A percentile compares a stretch with the other conserved stretches of the same genome.
Evolutionary conservation across 2,888 invertebrate genomes (phyloP).

Genomic region (Portevinia maculata): DNA sequence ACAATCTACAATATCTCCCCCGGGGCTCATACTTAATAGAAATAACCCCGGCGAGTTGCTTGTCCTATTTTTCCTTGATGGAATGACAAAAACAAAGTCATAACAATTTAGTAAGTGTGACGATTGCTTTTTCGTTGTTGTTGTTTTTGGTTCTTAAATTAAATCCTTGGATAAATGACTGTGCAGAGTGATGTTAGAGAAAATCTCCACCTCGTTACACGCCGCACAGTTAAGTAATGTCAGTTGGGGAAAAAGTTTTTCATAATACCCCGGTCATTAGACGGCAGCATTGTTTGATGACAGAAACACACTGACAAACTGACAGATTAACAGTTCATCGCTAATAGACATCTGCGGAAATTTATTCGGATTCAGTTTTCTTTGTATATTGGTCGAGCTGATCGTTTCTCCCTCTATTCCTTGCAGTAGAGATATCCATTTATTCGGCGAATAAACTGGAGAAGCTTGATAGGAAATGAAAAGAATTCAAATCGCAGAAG

Average conservation of each 20-base stretch:
- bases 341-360: slow-evolving; percentile 24
- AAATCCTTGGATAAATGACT: slow-evolving; percentile 10
- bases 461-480: slow-evolving; percentile 13
- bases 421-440: slow-evolving; percentile 21
- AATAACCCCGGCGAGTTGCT: slow-evolving; percentile 16
- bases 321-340: slow-evolving; percentile 3
- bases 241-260: slow-evolving; percentile 32
- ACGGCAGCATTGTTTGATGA: slow-evolving; percentile 49
- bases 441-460: slow-evolving; percentile 53
- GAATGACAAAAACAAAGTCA: slow-evolving; percentile 69
- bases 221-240: not conserved
- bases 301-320: slow-evolving; percentile 55
- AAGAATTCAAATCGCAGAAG: slow-evolving; percentile 38
- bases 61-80: slow-evolving; percentile 42
- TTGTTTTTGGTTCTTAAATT: slow-evolving; percentile 25
- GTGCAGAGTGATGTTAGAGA: not conserved
- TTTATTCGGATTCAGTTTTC: not conserved
- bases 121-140: slow-evolving; percentile 39
- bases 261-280: slow-evolving; percentile 64
- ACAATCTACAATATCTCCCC: slow-evolving; percentile 24
- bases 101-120: slow-evolving; percentile 66
- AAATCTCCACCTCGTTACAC: not conserved
- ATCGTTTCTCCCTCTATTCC: not conserved
- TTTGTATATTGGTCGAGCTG: not conserved
- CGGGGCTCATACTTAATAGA: slow-evolving; percentile 13